These are phyloP conservation scores for Calliopsis andreniformis DNA, from an alignment of 1,140 invertebrate genomes.

Conservation along the genomic window DNA sequence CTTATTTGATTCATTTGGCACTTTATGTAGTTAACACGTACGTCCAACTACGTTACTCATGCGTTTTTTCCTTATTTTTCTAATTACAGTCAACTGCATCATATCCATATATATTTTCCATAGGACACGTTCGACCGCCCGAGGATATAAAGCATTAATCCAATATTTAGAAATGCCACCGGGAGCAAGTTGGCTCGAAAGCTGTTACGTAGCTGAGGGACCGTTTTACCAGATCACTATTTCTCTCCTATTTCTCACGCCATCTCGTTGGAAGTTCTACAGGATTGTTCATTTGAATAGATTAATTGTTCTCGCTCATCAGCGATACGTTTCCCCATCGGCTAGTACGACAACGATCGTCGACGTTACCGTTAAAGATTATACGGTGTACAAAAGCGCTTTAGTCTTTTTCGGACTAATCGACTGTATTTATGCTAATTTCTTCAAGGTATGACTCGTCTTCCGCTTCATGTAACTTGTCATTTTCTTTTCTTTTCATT, in stretches of 20 bases:
- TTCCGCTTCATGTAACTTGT: not conserved
- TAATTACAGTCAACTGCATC: no score
- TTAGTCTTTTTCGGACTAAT: constrained; percentile 92
- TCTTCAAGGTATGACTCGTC: constrained; percentile 86
- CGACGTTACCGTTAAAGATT: constrained; percentile 86
- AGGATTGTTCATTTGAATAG: constrained; percentile 89
- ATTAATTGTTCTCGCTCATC: constrained; percentile 90
- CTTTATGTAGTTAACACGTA: constrained; percentile 97
- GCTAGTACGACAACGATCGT: constrained; percentile 81
- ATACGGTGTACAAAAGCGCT: constrained; percentile 91
- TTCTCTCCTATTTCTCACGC: constrained; percentile 89
- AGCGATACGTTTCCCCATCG: constrained; percentile 84
- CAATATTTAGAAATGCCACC: constrained; percentile 85
- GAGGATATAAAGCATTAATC: constrained; percentile 88
- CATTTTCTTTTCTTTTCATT: not conserved
- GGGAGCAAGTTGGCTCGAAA: constrained; percentile 87
- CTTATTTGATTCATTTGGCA: constrained; percentile 96
- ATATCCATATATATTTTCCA: no score
- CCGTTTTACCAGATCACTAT: constrained; percentile 93
- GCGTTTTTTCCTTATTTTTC: no score
- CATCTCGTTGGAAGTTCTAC: constrained; percentile 86
- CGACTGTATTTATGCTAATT: constrained; percentile 88
- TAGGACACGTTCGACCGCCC: constrained; percentile 88
- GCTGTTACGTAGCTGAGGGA: constrained; percentile 93
- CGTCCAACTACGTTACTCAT: no score